Conservation (phyloP, 1,140 invertebrate species). For the Drosophila nikananu region DNA sequence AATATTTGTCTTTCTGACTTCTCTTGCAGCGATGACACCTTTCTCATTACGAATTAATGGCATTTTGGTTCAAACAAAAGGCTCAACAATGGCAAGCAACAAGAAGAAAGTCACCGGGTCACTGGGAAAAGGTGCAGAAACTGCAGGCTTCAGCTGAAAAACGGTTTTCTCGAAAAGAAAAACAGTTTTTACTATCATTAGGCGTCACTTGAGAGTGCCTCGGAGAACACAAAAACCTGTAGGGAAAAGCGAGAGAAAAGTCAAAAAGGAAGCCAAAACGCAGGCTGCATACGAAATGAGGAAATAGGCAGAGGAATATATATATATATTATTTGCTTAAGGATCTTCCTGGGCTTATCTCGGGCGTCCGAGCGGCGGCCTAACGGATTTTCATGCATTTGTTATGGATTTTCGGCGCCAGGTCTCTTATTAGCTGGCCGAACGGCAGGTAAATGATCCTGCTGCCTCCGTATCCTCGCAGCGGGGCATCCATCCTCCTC, state of each 20-base stretch:
- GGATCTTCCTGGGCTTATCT: constrained; percentile 44
- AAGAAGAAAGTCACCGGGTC: constrained; percentile 52
- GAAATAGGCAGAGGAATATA: constrained; percentile 11
- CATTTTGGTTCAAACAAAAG: constrained; percentile 58
- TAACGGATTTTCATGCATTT: constrained; percentile 84
- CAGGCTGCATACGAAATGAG: constrained; percentile 76
- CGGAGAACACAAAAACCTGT: constrained; percentile 35
- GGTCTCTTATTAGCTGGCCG: constrained; percentile 65
- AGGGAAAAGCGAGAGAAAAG: constrained; percentile 30
- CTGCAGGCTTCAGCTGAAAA: constrained; percentile 46
- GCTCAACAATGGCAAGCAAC: constrained; percentile 40
- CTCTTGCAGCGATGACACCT: constrained; percentile 69
- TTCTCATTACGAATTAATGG: constrained; percentile 84
- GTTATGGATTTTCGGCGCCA: constrained; percentile 83
- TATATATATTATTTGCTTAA: constrained; percentile 77
- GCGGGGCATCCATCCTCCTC: constrained; percentile 37
- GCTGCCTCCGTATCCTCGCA: constrained; percentile 44
- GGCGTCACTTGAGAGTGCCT: constrained; percentile 54
- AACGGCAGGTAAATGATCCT: constrained; percentile 41
- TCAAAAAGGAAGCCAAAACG: constrained; percentile 33
- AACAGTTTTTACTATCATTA: constrained; percentile 78
- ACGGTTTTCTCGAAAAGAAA: constrained; percentile 58
- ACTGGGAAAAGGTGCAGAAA: constrained; percentile 37
- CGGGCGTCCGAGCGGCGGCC: constrained; percentile 35
- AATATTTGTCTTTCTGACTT: constrained; percentile 83